Percentiles rank a stretch among this genome's conserved stretches.
These are phyloP conservation scores for Zelleria hepariella DNA, from an alignment of 2,888 invertebrate species.

Conservation along the genomic window DNA sequence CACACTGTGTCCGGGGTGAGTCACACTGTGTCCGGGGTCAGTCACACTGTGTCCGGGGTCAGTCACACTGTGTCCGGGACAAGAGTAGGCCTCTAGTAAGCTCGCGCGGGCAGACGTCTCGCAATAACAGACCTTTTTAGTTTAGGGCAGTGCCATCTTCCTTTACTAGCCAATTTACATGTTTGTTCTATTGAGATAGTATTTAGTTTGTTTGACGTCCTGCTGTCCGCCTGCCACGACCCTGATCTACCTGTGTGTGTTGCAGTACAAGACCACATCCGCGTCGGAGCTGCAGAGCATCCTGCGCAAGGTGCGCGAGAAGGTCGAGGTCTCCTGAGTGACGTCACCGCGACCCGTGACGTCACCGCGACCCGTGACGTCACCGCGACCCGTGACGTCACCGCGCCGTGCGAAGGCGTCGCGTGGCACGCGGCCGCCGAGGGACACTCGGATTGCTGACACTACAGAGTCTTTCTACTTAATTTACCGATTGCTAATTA, in stretches of 20 bases:
- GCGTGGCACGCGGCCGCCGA: too few relatives aligned
- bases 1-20: too few relatives aligned
- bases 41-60: too few relatives aligned
- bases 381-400: neutral
- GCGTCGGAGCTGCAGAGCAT: constrained; percentile 82
- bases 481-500: neutral
- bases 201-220: too few relatives aligned
- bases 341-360: neutral
- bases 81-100: too few relatives aligned
- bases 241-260: constrained; percentile 13
- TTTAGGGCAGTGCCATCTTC: too few relatives aligned
- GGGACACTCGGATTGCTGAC: neutral
- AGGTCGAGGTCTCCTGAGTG: constrained; percentile 72
- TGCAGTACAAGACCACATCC: constrained; percentile 84
- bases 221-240: neutral
- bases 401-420: neutral
- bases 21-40: too few relatives aligned
- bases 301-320: constrained; percentile 79
- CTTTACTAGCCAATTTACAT: neutral
- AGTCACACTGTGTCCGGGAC: too few relatives aligned
- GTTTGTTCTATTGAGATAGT: too few relatives aligned
- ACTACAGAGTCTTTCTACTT: neutral
- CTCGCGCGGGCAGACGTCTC: too few relatives aligned
- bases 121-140: too few relatives aligned
- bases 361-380: neutral